A percentile compares a stretch with the other conserved stretches of the same genome.
These are phyloP conservation scores for Zalophus californianus DNA, from an alignment of 2,797 vertebrate genomes.

Conservation along the genomic window DNA sequence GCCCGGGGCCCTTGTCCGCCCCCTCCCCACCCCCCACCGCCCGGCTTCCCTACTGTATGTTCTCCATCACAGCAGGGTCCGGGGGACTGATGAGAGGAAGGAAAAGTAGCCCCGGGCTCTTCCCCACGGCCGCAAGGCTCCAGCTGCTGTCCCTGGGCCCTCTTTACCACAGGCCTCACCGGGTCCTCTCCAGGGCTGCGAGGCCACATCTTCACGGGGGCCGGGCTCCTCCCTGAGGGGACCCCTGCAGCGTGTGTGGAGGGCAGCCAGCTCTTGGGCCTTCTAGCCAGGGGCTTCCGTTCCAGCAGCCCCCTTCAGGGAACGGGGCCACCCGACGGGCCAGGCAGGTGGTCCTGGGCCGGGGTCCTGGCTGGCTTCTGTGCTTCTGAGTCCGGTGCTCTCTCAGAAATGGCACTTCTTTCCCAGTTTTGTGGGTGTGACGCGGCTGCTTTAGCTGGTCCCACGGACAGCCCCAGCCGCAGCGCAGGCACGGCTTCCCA, in stretches of 20 bases:
- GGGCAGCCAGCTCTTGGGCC: background rate
- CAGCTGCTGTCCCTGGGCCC: no score
- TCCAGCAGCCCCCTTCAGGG: background rate
- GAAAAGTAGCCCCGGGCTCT: background rate
- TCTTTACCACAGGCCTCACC: background rate
- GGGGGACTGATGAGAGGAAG: background rate
- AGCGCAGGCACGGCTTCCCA: accelerated
- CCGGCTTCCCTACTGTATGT: accelerated
- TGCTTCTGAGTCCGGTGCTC: accelerated
- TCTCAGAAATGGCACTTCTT: accelerated
- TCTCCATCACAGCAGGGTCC: accelerated
- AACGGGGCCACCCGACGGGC: accelerated
- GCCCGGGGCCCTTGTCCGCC: accelerated
- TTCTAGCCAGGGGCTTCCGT: background rate
- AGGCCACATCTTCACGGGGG: background rate
- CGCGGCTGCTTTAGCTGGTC: background rate
- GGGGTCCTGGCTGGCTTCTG: accelerated
- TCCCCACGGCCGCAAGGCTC: background rate
- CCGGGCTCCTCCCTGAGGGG: background rate
- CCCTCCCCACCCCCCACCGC: accelerated
- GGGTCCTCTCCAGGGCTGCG: accelerated
- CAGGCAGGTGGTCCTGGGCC: background rate
- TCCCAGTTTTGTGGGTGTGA: background rate
- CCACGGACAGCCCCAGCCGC: accelerated
- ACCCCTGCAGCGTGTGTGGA: accelerated